These are phyloP conservation scores for Illadopsis cleaveri DNA, from an alignment of 2,113 vertebrate species.

Conservation along the genomic window DNA sequence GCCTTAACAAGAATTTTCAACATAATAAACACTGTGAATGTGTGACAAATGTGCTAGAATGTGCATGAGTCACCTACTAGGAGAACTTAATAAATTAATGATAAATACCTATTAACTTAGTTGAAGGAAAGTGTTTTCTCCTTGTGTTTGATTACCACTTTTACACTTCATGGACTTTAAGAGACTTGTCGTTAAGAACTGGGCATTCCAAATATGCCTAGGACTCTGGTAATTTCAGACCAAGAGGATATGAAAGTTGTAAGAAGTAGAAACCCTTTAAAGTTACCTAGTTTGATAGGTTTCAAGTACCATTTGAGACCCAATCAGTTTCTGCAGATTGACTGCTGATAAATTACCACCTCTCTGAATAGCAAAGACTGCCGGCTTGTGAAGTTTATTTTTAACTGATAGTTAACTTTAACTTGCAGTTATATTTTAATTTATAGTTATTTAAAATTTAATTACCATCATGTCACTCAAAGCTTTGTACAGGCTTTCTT, in stretches of 20 bases:
- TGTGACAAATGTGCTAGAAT: background rate
- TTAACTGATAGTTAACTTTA: slow-evolving; percentile 65
- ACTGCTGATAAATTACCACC: slow-evolving; percentile 30
- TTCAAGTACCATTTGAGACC: background rate
- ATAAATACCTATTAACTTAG: background rate
- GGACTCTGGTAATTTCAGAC: background rate
- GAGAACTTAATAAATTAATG: background rate
- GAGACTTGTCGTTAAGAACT: background rate
- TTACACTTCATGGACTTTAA: background rate
- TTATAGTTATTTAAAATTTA: slow-evolving; percentile 69
- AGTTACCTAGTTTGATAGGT: background rate
- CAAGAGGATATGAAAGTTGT: background rate
- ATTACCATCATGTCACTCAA: slow-evolving; percentile 58
- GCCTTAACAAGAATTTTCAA: background rate
- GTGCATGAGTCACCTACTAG: background rate
- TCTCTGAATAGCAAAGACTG: slow-evolving; percentile 38
- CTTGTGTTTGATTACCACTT: background rate
- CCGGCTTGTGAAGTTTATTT: slow-evolving; percentile 60
- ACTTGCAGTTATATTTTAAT: slow-evolving; percentile 60
- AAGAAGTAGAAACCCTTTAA: background rate
- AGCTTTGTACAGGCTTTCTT: slow-evolving; percentile 39
- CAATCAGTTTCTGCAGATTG: background rate
- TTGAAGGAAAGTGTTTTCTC: background rate
- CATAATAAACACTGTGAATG: background rate
- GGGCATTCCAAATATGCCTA: background rate